These are phyloP conservation scores for Brachyhypopomus occidentalis DNA, from an alignment of 2,113 vertebrate genomes.

Conservation along the genomic window DNA sequence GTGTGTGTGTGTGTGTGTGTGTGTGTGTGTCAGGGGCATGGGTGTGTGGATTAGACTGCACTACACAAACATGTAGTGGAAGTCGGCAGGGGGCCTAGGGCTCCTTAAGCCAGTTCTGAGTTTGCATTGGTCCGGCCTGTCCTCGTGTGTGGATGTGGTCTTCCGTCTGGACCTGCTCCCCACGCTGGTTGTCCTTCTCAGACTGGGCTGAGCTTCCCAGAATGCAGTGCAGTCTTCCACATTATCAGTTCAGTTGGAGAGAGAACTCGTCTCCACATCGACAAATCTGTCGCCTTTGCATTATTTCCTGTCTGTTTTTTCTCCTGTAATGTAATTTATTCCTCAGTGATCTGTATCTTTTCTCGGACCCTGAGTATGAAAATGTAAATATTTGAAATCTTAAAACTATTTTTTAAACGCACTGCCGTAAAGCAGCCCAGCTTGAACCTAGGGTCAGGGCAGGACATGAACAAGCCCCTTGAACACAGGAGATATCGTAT, in stretches of 20 bases:
- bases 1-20: background rate
- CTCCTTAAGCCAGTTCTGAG: conserved; percentile 8
- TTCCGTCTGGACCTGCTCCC: conserved; percentile 29
- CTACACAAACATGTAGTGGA: background rate
- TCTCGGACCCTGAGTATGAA: background rate
- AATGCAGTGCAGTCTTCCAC: background rate
- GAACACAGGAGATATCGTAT: no score
- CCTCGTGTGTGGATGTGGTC: conserved; percentile 11
- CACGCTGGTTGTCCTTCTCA: conserved; percentile 30
- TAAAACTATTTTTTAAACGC: no score
- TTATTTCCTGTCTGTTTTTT: no score
- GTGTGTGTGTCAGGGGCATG: background rate
- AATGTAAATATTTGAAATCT: background rate
- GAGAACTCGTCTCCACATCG: no score
- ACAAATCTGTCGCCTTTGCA: no score
- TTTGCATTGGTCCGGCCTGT: conserved; percentile 32
- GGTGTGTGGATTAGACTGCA: background rate
- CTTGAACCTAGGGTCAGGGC: no score
- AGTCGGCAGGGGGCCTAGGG: background rate
- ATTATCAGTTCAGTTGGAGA: background rate
- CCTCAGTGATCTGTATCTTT: background rate
- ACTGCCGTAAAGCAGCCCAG: no score
- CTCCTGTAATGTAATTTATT: no score
- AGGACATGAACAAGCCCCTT: no score
- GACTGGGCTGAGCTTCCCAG: conserved; percentile 19